These are phyloP conservation scores for Ursus arctos DNA, from an alignment of 2,113 vertebrate genomes.

Conservation along the genomic window DNA sequence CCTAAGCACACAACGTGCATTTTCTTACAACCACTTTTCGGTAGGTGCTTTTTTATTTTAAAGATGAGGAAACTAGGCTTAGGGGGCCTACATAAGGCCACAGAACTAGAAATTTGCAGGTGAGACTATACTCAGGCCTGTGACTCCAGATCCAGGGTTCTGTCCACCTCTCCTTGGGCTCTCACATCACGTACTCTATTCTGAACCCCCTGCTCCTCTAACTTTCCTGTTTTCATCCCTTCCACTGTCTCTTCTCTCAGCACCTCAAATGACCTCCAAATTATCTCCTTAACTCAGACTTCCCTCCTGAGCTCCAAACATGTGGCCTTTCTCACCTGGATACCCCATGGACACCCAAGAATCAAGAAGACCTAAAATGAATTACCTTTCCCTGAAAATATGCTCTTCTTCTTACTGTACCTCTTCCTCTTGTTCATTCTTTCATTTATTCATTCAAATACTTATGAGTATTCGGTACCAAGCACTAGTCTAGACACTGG, in stretches of 20 bases:
- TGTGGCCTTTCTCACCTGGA: not conserved
- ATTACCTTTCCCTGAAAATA: not conserved
- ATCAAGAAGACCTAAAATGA: not conserved
- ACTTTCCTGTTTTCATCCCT: not conserved
- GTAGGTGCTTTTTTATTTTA: not conserved
- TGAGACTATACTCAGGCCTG: not conserved
- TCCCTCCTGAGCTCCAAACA: not conserved
- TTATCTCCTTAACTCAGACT: not conserved
- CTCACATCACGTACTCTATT: rapidly evolving
- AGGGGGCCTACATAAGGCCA: not conserved
- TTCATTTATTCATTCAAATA: not conserved
- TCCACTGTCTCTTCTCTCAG: not conserved
- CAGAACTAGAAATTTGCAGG: not conserved
- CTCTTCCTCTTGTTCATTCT: not conserved
- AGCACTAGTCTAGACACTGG: too few species aligned
- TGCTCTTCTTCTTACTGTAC: not conserved
- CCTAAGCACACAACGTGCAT: not conserved
- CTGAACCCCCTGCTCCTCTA: not conserved
- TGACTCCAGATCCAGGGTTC: not conserved
- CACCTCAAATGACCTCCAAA: not conserved
- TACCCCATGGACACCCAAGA: not conserved
- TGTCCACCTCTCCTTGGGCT: not conserved
- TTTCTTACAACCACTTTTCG: not conserved
- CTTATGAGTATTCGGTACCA: not conserved
- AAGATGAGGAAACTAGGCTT: not conserved